phyloP scores from a whole-genome alignment of 2,888 invertebrate genomes.

The Conops quadrifasciatus region DNA sequence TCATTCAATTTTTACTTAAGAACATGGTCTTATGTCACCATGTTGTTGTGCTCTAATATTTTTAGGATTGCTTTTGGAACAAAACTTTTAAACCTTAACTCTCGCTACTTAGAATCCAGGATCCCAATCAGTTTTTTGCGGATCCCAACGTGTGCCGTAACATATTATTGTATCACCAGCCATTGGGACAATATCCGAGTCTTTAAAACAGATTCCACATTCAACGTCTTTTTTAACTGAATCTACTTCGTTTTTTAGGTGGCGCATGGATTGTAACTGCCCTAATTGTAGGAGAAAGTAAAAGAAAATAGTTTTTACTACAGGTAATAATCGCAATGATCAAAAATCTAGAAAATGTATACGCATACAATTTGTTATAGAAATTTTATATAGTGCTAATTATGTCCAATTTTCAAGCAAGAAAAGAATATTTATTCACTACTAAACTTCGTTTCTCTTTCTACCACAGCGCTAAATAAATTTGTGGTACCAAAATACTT shows the following conservation, averaged over 20 bases:
- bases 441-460: background rate
- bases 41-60: background rate
- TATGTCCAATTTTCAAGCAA: too few relatives aligned
- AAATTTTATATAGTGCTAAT: too few relatives aligned
- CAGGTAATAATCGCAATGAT: too few relatives aligned
- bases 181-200: slow-evolving; percentile 71
- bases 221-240: slow-evolving; percentile 84
- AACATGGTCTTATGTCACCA: slow-evolving; percentile 21
- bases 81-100: background rate
- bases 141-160: slow-evolving; percentile 73
- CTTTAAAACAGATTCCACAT: slow-evolving; percentile 84
- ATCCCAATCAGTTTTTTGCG: slow-evolving; percentile 81
- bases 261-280: slow-evolving; percentile 81
- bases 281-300: slow-evolving; percentile 71
- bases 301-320: slow-evolving; percentile 33
- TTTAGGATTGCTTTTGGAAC: background rate
- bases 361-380: too few relatives aligned
- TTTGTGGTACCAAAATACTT: too few relatives aligned
- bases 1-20: slow-evolving; percentile 20
- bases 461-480: too few relatives aligned
- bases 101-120: slow-evolving; percentile 75
- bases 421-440: too few relatives aligned
- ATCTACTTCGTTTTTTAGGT: slow-evolving; percentile 87
- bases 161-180: slow-evolving; percentile 83
- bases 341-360: too few relatives aligned